These are phyloP conservation scores for Plotosus lineatus DNA, from an alignment of 2,113 vertebrate genomes.

Conservation along the genomic window DNA sequence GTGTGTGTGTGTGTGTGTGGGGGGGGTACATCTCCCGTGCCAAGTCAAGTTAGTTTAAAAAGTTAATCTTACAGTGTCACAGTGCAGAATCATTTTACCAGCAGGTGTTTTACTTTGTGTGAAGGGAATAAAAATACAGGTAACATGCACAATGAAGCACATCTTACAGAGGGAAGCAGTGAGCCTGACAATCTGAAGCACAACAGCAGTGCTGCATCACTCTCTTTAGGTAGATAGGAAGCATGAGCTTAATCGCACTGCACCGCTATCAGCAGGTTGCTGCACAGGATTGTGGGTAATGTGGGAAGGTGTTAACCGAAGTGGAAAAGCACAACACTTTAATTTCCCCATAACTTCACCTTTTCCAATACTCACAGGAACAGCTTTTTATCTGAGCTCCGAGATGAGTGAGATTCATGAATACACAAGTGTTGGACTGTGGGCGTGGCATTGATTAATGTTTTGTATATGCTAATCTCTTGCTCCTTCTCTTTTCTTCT, in stretches of 20 bases:
- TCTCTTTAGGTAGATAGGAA: neutral
- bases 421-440: slow-evolving; percentile 16
- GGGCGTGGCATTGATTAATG: slow-evolving; percentile 20
- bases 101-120: neutral
- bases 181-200: neutral
- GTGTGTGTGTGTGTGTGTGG: too few relatives aligned
- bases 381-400: neutral
- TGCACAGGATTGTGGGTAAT: neutral
- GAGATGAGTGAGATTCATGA: neutral
- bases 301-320: neutral
- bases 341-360: neutral
- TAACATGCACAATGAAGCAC: neutral
- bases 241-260: neutral
- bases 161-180: neutral
- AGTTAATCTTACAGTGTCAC: too few relatives aligned
- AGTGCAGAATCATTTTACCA: too few relatives aligned
- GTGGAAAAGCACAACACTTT: neutral
- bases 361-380: neutral
- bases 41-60: too few relatives aligned
- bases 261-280: neutral
- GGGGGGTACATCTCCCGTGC: too few relatives aligned
- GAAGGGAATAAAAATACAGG: neutral
- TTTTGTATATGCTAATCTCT: neutral
- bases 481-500: neutral
- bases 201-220: neutral